Evolutionary conservation across 1,140 invertebrate species (phyloP).

Genomic region (Stegodyphus mimosarum): DNA sequence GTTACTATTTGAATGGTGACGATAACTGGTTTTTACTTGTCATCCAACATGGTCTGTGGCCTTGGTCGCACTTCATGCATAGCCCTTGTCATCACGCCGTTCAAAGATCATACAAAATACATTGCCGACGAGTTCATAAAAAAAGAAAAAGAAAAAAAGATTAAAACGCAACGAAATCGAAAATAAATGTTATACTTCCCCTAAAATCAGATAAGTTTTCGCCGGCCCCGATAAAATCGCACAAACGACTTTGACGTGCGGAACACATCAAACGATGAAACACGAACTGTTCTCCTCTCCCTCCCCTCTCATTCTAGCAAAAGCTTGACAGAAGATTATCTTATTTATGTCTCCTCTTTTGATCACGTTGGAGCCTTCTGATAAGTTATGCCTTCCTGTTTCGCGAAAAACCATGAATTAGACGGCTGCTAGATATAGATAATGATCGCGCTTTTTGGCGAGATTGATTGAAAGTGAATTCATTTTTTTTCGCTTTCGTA

Average conservation of each 20-base stretch:
- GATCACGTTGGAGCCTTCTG: conserved; percentile 51
- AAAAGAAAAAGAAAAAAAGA: background rate
- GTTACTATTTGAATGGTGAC: no score
- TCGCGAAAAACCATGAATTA: background rate
- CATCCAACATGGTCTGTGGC: no score
- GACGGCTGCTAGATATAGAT: background rate
- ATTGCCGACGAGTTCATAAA: no score
- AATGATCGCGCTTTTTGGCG: background rate
- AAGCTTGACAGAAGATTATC: conserved; percentile 59
- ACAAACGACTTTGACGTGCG: conserved; percentile 41
- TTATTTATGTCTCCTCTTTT: conserved; percentile 56
- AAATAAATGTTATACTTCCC: conserved; percentile 20
- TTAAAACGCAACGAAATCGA: background rate
- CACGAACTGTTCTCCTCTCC: conserved; percentile 13
- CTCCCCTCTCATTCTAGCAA: conserved; percentile 2
- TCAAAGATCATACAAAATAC: no score
- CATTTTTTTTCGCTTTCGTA: no score
- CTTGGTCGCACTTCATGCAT: no score
- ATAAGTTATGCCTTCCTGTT: conserved; percentile 59
- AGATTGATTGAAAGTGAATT: no score
- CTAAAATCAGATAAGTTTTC: conserved; percentile 40
- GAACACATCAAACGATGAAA: conserved; percentile 53
- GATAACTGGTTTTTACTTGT: no score
- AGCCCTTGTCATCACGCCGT: no score
- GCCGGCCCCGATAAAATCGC: conserved; percentile 11